phyloP scores from a whole-genome alignment of 1,140 invertebrate genomes.

The Phymastichus coffea region DNA sequence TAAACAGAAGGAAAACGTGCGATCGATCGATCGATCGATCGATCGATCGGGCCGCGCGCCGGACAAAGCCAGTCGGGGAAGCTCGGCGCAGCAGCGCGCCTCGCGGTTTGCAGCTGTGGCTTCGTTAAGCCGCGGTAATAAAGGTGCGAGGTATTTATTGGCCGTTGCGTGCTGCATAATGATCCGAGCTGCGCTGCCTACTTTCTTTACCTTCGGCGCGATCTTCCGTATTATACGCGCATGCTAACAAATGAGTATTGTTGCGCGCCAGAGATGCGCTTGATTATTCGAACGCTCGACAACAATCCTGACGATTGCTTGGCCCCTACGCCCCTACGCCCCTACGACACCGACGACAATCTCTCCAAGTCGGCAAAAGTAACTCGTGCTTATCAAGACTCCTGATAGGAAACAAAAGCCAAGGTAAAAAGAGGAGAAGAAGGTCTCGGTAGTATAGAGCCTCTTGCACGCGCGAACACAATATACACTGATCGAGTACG shows the following conservation, averaged over 20 bases:
- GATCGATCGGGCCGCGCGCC: background rate
- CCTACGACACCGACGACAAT: too few species aligned
- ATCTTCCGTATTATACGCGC: background rate
- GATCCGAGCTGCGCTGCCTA: slow-evolving; percentile 24
- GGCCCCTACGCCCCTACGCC: too few species aligned
- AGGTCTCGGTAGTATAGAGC: background rate
- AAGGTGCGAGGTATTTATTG: slow-evolving; percentile 45
- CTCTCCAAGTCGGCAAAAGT: too few species aligned
- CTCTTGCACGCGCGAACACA: background rate
- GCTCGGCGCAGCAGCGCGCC: background rate
- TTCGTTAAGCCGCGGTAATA: slow-evolving; percentile 30
- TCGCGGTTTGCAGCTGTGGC: slow-evolving; percentile 8
- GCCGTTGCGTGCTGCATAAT: slow-evolving; percentile 34
- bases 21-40: slow-evolving; percentile 20
- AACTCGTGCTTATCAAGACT: too few species aligned
- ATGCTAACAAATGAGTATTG: slow-evolving; percentile 1
- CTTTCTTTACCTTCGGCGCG: background rate
- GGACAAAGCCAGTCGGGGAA: slow-evolving; percentile 8
- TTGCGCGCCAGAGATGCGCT: too few species aligned
- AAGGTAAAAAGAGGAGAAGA: background rate
- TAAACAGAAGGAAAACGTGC: background rate
- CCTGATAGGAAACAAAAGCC: background rate
- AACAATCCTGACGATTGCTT: too few species aligned
- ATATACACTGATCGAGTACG: background rate
- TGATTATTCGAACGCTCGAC: too few species aligned